Evolutionary conservation across 2,113 vertebrate species (phyloP), one percentile per base, ranked within the genome.

Genomic region (Rhipidura dahli): DNA sequence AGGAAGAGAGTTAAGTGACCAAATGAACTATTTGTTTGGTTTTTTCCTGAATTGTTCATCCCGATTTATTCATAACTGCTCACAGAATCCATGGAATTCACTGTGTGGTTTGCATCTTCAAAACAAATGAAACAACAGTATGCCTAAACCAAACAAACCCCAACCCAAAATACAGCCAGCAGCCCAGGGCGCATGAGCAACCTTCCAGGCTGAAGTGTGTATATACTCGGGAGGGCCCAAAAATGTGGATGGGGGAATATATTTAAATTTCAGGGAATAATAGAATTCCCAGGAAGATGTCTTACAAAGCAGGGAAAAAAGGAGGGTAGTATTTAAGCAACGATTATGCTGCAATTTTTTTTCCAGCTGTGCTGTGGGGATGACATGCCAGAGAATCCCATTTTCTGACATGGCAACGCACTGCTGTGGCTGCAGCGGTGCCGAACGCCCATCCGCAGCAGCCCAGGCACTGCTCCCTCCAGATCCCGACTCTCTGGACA

Each of bases 61-160:
- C 80, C 39, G 66, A 76, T 94, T 90, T 85, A 93, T 81, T 93
- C 88, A 84, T 39, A 77, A 94, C 78, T 72, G 50, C 94, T 93
- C 60, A 8, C 65, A 94, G 93, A 94, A 93, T 96, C 84, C 13
- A 1, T 89, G 96, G 97, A 96, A 97, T 97, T 94, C 69, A 83
- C 95, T 95, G 95, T 93, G 89, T 96, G 96, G 91, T 96, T 95
- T 96, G 84, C 87, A 96, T 94, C 92, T 92, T 97, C 82, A 96
- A 97, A 96, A 97, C 95, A 97, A 96, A 97, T 59, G 94, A 93
- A 89, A 94, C 92, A 94, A 86, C 95, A 95, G 96, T 94, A 97
- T 96, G 96, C 47, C 77, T 94, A 96, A 97, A 94, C 65, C 94
- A 97, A 97, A 97, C 94, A 96, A 97, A 93, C 49, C 50, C 71